These are phyloP conservation scores for Scaptomyza reducta DNA, from an alignment of 2,888 invertebrate genomes.

Conservation along the genomic window DNA sequence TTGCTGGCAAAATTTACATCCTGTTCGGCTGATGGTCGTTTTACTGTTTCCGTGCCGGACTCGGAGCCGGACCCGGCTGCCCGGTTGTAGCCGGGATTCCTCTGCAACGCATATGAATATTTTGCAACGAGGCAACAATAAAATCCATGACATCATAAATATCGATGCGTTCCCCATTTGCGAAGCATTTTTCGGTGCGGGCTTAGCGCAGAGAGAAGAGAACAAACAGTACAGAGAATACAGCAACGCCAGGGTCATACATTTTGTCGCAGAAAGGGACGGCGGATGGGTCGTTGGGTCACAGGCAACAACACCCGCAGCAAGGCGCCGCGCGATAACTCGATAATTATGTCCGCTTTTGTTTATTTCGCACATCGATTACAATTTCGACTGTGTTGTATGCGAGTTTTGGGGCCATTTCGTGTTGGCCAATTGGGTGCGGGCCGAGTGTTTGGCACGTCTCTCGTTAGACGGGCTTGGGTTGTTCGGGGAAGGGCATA, in stretches of 20 bases:
- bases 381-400: slow-evolving; percentile 76
- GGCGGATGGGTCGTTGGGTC: slow-evolving; percentile 24
- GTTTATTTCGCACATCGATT: slow-evolving; percentile 84
- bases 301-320: slow-evolving; percentile 64
- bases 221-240: slow-evolving; percentile 3
- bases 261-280: slow-evolving; percentile 27
- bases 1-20: slow-evolving; percentile 80
- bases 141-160: slow-evolving; percentile 83
- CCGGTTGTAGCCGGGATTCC: slow-evolving; percentile 15
- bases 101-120: slow-evolving; percentile 75
- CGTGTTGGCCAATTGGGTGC: slow-evolving; percentile 33
- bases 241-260: slow-evolving; percentile 53
- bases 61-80: slow-evolving; percentile 5
- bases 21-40: slow-evolving; percentile 82
- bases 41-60: slow-evolving; percentile 76
- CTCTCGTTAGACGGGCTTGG: slow-evolving; percentile 22
- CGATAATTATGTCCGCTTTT: slow-evolving; percentile 85
- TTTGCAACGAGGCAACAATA: slow-evolving; percentile 82
- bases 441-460: slow-evolving; percentile 15
- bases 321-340: slow-evolving; percentile 83
- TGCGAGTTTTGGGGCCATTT: slow-evolving; percentile 47
- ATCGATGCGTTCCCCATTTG: slow-evolving; percentile 78
- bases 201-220: slow-evolving; percentile 61
- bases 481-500: slow-evolving; percentile 39
- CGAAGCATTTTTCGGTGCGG: slow-evolving; percentile 80